Base-by-base conservation (phyloP, 2,113 vertebrate species). In the Cavia aperea region DNA sequence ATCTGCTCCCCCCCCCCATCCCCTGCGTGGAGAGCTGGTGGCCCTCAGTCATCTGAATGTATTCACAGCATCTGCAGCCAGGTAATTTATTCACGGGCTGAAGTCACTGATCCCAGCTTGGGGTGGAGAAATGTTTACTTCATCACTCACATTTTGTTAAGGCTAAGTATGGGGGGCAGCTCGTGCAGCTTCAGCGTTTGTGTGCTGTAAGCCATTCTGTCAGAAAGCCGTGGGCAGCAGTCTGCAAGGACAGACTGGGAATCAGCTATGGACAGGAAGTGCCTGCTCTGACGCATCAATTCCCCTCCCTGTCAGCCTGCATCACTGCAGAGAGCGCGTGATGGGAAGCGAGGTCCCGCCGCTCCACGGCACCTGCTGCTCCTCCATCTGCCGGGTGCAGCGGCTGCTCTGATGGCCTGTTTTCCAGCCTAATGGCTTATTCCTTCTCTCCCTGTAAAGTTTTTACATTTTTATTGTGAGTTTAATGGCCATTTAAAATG, bases 341-440 rank as follows among this genome's bases (percentile, higher is more conserved):
- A 99, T 98, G 98, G 98, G 97, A 98, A 97, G 97, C 97, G 92
- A 96, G 95, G 98, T 98, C 98, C 98, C 98, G 98, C 96, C 96
- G 97, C 98, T 96, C 97, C 93, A 84, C 79, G 96, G 98, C 98
- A 99, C 99, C 98, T 99, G 98, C 99, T 99, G 99, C 98, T 98
- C 98, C 97, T 98, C 99, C 99, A 99, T 99, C 99, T 99, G 99
- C 98, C 95, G 16, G 97, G 96, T 16, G 89, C 97, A 97, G 94
- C 91, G 94, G 96, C 96, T 97, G 96, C 97, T 97, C 97, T 98
- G 97, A 98, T 98, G 98, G 97, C 97, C 97, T 97, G 97, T 98
- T 98, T 98, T 98, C 98, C 97, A 98, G 96, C 95, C 97, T 98
- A 98, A 98, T 98, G 97, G 97, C 97, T 98, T 96, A 97, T 97